Evolutionary conservation across 2,113 vertebrate genomes (phyloP), one percentile per base, ranked within the genome.

Genomic region (Salvator merianae): DNA sequence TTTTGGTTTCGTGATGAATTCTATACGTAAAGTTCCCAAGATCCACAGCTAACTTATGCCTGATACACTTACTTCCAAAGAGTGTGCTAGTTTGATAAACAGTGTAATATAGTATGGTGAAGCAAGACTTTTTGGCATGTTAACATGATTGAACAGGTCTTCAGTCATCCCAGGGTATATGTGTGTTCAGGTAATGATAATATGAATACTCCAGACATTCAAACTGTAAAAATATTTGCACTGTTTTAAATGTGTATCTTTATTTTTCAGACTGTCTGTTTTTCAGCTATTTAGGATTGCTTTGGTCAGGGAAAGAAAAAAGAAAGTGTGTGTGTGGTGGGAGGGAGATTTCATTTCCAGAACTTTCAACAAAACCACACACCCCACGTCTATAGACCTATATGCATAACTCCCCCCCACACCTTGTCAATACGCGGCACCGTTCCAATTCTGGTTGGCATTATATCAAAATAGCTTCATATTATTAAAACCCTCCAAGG

Each of bases 401-500:
- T 94, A 96, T 84, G 68, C 92, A 89, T 89, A 93, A 90, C 83
- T 90, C 89, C 93, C 22, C 36, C 90, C 89, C 85, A 59, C 55
- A 59, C 90, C 95, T 95, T 93, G 94, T 96, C 96, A 96, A 94
- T 87, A 94, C 55, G 86, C 91, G 95, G 95, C 94, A 94, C 83
- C 5, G 0, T 69, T 95, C 93, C 95, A 96, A 87, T 75, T 88
- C 95, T 93, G 93, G 94, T 96, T 96, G 97, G 95, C 95, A 91
- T 86, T 18, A 55, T 85, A 92, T 96, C 96, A 97, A 96, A 97
- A 97, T 94, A 94, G 94, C 94, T 96, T 96, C 94, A 95, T 95
- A 97, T 96, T 97, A 94, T 96, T 97, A 94, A 93, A 96, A 96
- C 94, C 96, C 96, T 96, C 96, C 89, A 93, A 95, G 95, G 95